Percentiles rank a stretch among this genome's conserved stretches.
phyloP scores from a whole-genome alignment of 2,797 vertebrate genomes.

The Harpagifer antarcticus region DNA sequence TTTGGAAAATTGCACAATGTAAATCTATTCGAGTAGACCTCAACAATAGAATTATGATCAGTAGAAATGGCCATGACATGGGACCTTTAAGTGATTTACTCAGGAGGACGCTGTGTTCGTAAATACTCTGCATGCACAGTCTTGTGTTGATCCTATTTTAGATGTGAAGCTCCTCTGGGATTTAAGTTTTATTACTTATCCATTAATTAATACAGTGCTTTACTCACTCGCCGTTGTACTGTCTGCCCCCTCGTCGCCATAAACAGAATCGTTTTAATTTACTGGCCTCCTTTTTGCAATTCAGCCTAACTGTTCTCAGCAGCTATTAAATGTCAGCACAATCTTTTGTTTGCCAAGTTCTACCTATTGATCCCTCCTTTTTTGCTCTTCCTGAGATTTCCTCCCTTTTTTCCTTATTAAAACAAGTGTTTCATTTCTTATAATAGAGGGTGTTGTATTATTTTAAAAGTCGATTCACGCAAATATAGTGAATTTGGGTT shows the following conservation, averaged over 20 bases:
- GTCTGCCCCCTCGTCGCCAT: not conserved
- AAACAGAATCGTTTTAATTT: not conserved
- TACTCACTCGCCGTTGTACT: not conserved
- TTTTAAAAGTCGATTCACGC: not conserved
- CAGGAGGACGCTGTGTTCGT: not conserved
- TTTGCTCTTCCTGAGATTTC: slow-evolving; percentile 6
- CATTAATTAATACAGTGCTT: slow-evolving; percentile 1
- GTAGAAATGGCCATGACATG: no score
- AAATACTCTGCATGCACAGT: not conserved
- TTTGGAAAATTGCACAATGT: no score
- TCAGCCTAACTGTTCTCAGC: not conserved
- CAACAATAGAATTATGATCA: no score
- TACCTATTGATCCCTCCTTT: slow-evolving; percentile 3
- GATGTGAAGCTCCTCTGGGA: not conserved
- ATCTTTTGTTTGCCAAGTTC: slow-evolving; percentile 8
- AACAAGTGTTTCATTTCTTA: not conserved
- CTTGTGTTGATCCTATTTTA: not conserved
- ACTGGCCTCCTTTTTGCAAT: not conserved
- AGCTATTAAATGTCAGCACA: slow-evolving; percentile 5
- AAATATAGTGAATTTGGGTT: not conserved
- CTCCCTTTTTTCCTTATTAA: not conserved
- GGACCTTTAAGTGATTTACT: not conserved
- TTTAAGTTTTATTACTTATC: not conserved
- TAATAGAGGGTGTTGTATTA: not conserved
- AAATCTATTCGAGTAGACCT: no score